phyloP scores from a whole-genome alignment of 2,113 vertebrate species.

The Maccullochella peelii region DNA sequence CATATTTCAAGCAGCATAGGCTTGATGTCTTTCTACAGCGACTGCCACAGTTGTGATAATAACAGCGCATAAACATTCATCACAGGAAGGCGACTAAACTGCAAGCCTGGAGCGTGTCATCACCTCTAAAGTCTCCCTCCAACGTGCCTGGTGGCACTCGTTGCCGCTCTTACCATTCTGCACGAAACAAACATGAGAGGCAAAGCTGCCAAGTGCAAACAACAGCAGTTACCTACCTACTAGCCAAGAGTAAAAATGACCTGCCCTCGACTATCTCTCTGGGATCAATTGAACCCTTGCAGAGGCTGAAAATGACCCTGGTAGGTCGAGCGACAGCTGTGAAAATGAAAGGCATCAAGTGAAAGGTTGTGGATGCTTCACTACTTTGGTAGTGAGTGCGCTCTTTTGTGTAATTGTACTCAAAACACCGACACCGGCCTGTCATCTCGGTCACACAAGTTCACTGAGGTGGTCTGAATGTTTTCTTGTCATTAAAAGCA shows the following conservation, averaged over 20 bases:
- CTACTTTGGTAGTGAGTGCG: constrained; percentile 52
- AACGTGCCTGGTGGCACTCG: constrained; percentile 13
- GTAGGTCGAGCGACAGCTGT: constrained; percentile 62
- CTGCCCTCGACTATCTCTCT: constrained; percentile 28
- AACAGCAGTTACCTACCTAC: constrained; percentile 35
- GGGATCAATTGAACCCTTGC: constrained; percentile 65
- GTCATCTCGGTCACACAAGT: constrained; percentile 2
- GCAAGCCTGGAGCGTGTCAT: constrained; percentile 43
- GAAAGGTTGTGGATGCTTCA: constrained; percentile 57
- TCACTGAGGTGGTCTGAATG: background rate
- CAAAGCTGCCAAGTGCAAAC: constrained; percentile 48
- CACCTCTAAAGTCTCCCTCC: constrained; percentile 45
- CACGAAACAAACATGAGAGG: constrained; percentile 35
- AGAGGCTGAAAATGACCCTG: constrained; percentile 66
- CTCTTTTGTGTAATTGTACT: constrained; percentile 68
- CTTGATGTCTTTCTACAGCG: constrained; percentile 14
- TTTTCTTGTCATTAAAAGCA: background rate
- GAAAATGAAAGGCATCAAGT: constrained; percentile 63
- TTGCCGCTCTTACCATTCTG: constrained; percentile 40
- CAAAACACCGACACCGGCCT: constrained; percentile 47
- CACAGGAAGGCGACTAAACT: constrained; percentile 11
- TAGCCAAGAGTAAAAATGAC: constrained; percentile 54
- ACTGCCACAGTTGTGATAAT: constrained; percentile 10
- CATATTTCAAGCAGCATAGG: constrained; percentile 48
- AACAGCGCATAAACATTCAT: constrained; percentile 58